Evolutionary conservation across 2,888 invertebrate genomes (phyloP).

Genomic region (Lacanobia oleracea): DNA sequence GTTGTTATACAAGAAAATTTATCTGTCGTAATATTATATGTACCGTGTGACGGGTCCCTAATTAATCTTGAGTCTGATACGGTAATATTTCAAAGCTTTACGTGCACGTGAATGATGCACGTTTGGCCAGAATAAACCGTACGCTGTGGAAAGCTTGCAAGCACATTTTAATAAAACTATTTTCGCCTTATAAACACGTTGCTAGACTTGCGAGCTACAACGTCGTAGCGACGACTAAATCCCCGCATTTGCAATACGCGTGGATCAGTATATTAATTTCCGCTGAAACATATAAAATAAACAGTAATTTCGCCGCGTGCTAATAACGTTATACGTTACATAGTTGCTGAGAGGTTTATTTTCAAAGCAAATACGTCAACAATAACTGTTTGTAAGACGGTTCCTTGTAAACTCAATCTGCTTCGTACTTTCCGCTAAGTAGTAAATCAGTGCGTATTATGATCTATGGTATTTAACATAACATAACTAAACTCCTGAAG

Average conservation of each 20-base stretch:
- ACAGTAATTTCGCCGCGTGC: slow-evolving; percentile 65
- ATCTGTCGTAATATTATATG: slow-evolving; percentile 48
- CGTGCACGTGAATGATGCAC: slow-evolving; percentile 15
- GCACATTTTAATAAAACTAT: slow-evolving; percentile 34
- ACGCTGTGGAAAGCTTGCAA: background rate
- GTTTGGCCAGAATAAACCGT: slow-evolving; percentile 4
- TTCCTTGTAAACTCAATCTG: slow-evolving; percentile 54
- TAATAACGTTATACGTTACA: slow-evolving; percentile 69
- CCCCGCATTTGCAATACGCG: slow-evolving; percentile 39
- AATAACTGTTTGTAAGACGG: slow-evolving; percentile 50
- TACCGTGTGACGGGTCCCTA: slow-evolving; percentile 27
- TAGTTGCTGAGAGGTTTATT: slow-evolving; percentile 69
- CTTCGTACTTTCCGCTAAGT: slow-evolving; percentile 38
- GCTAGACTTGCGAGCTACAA: slow-evolving; percentile 5
- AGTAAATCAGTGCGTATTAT: slow-evolving; percentile 45
- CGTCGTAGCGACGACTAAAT: slow-evolving; percentile 26
- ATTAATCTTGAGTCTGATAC: slow-evolving; percentile 48
- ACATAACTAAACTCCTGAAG: background rate
- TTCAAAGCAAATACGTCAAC: slow-evolving; percentile 65
- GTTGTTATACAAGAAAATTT: slow-evolving; percentile 52
- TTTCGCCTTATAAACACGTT: slow-evolving; percentile 15
- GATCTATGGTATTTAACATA: slow-evolving; percentile 10
- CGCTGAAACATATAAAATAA: slow-evolving; percentile 65
- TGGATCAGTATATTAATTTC: slow-evolving; percentile 66
- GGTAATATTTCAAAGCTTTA: slow-evolving; percentile 34